Evolutionary conservation across 2,797 vertebrate species (phyloP).

Genomic region (Enteromius unitaeniatus): DNA sequence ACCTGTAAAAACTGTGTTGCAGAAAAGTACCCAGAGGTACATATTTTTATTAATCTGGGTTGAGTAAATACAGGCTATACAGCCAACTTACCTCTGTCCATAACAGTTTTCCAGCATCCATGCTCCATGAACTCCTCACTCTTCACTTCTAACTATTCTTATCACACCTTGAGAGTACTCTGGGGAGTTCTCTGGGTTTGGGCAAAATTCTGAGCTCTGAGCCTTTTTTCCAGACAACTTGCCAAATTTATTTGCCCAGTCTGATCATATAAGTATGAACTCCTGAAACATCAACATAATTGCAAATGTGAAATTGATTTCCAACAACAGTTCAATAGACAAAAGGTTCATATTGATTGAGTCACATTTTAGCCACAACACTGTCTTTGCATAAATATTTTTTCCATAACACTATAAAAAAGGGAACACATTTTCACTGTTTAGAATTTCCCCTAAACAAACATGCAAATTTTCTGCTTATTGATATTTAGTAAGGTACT

Average conservation of each 20-base stretch:
- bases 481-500: neutral
- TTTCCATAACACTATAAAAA: neutral
- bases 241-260: neutral
- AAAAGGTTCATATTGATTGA: neutral
- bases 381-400: neutral
- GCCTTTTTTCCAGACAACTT: neutral
- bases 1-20: too few species aligned
- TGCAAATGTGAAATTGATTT: slow-evolving; percentile 2
- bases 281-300: neutral
- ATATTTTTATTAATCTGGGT: too few species aligned
- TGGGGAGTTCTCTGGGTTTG: neutral
- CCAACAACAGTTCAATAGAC: neutral
- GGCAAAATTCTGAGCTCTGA: neutral
- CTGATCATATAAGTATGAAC: neutral
- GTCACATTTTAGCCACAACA: neutral
- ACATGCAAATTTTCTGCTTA: neutral
- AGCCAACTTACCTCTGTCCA: neutral
- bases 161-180: neutral
- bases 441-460: neutral
- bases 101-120: neutral
- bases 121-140: neutral
- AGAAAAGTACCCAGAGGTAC: too few species aligned
- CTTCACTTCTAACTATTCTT: neutral
- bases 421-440: neutral
- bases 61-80: too few species aligned